Evolutionary conservation across 2,888 invertebrate species (phyloP), one percentile per base, ranked within the genome.

Genomic region (Hemistola chrysoprasaria): DNA sequence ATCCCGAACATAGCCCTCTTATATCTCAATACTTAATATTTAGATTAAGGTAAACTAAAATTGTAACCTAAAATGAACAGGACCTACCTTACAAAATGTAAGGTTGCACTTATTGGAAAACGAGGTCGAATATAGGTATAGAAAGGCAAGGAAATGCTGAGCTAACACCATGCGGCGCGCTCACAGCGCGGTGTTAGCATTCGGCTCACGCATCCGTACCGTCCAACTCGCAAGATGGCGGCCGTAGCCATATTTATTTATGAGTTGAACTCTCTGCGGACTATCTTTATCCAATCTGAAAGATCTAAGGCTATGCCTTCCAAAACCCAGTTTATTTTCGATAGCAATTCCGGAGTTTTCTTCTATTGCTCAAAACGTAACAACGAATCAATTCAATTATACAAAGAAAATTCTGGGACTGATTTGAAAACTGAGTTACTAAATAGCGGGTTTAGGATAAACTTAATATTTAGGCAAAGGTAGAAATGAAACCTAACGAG

Each of bases 161-260:
- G 32, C 23, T 28, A 23, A 21, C 31, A 29, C 29, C n/a, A 24
- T 23, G 37, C 35, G 24, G 40, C 22, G 31, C 30, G 34, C 30
- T 26, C 37, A 40, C 40, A 26, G 36, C 20, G 37, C 39, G 16
- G 3, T 2, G 45, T 64, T 68, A 57, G 56, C 51, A 75, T 65
- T 59, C 73, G 44, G 39, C 62, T 57, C 71, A 77, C 73, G 74
- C 70, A 64, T 58, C 51, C 45, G 40, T 45, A 38, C 47, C 47
- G 52, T 48, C 58, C 46, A 50, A 48, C 50, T 36, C 40, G 45
- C 54, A 67, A 65, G 56, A 71, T 68, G 71, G 67, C 73, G 59
- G 59, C 54, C 44, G 60, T 47, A 62, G 62, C 66, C 66, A 70
- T 72, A 67, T 72, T 73, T 72, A 74, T 74, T 72, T 74, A 73